These are phyloP conservation scores for Gerris buenoi DNA, from an alignment of 1,140 invertebrate species.

Conservation along the genomic window DNA sequence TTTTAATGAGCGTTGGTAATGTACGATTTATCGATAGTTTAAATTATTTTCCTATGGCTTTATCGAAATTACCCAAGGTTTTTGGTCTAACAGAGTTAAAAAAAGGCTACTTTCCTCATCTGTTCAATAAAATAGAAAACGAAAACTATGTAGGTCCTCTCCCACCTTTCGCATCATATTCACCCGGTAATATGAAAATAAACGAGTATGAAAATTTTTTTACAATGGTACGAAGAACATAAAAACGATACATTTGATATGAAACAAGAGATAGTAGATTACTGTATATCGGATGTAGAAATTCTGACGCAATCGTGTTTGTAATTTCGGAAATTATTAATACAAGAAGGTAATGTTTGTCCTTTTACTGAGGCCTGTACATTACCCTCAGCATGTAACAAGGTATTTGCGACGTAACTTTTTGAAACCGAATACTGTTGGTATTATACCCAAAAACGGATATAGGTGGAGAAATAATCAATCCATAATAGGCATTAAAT, in stretches of 20 bases:
- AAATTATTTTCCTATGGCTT: background rate
- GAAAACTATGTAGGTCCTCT: background rate
- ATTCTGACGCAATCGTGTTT: background rate
- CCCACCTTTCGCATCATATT: background rate
- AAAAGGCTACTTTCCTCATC: background rate
- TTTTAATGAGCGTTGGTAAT: background rate
- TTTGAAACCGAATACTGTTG: background rate
- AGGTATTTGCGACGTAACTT: background rate
- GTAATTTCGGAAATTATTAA: background rate
- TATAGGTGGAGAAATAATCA: background rate
- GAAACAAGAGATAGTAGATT: background rate
- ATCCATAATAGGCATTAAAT: background rate
- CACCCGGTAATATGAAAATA: background rate
- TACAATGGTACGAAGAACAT: background rate
- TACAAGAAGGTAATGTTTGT: background rate
- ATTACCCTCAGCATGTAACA: background rate
- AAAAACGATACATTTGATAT: background rate
- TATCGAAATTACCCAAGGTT: background rate
- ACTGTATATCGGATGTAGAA: background rate
- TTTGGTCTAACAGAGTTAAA: background rate
- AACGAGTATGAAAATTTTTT: background rate
- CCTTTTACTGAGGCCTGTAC: background rate
- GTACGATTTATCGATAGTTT: background rate
- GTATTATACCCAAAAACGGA: background rate
- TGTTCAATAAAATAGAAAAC: background rate